A percentile compares a stretch with the other conserved stretches of the same genome.
These are phyloP conservation scores for Prunella himalayana DNA, from an alignment of 2,113 vertebrate species.

Conservation along the genomic window DNA sequence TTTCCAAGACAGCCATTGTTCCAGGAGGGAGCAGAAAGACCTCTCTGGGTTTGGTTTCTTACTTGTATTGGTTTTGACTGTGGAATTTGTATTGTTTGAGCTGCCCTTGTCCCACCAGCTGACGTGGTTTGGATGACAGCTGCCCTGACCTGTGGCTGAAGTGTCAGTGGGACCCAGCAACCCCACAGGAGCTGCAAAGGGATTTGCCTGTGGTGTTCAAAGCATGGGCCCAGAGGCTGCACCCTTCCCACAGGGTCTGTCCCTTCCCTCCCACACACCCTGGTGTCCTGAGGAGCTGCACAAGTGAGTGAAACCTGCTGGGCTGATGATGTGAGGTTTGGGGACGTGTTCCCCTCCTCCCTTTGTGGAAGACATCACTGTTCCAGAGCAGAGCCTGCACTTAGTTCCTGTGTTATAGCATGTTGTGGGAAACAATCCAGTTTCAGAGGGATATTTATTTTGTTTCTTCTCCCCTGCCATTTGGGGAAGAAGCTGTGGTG, in stretches of 20 bases:
- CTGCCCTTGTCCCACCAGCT: constrained; percentile 2
- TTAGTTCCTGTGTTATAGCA: neutral
- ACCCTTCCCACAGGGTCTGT: neutral
- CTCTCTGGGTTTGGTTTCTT: constrained; percentile 46
- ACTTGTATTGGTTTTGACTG: constrained; percentile 23
- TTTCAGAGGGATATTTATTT: constrained; percentile 26
- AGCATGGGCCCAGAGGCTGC: neutral
- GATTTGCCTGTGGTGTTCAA: neutral
- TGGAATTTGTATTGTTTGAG: constrained; percentile 19
- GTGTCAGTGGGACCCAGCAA: neutral
- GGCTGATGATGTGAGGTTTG: neutral
- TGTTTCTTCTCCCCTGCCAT: neutral
- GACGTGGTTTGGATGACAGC: neutral
- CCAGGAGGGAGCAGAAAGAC: constrained; percentile 4
- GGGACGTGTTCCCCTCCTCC: neutral
- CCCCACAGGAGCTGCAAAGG: neutral
- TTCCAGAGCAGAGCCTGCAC: neutral
- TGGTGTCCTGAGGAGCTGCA: neutral
- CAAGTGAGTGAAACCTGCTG: neutral
- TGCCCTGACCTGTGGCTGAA: neutral
- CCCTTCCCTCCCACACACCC: neutral
- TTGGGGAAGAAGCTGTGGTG: neutral
- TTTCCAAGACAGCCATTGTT: constrained; percentile 20
- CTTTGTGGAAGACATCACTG: neutral
- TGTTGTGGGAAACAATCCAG: neutral